These are phyloP conservation scores for Tamandua tetradactyla DNA, from an alignment of 2,797 vertebrate genomes.

Conservation along the genomic window DNA sequence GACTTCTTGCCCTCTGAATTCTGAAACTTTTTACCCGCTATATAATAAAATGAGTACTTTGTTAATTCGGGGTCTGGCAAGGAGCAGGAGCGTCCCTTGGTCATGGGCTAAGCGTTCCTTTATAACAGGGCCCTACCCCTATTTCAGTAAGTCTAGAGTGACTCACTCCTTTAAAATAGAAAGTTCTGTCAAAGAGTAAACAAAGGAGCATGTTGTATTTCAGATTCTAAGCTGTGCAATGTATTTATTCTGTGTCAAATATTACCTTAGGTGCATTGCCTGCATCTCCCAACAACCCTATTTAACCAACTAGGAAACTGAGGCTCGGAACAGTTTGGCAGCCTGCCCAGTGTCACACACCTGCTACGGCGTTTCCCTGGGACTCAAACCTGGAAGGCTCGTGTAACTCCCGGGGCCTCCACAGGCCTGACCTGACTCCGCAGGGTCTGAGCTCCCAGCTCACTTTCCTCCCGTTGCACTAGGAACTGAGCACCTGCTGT, in stretches of 20 bases:
- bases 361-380: background rate
- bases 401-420: background rate
- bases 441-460: rapidly evolving
- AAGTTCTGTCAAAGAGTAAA: background rate
- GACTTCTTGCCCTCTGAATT: background rate
- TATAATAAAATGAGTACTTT: background rate
- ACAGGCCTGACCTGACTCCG: background rate
- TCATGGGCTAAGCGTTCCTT: background rate
- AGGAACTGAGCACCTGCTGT: too few relatives aligned
- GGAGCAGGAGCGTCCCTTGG: background rate
- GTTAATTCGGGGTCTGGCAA: background rate
- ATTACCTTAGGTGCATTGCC: background rate
- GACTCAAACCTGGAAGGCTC: background rate
- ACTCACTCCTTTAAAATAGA: background rate
- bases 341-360: background rate
- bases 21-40: background rate
- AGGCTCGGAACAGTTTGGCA: background rate
- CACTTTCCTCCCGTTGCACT: background rate
- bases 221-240: background rate
- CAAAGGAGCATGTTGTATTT: background rate
- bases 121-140: background rate
- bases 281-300: background rate
- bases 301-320: background rate
- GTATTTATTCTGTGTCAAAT: background rate
- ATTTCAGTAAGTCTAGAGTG: background rate